A percentile compares a stretch with the other conserved stretches of the same genome.
Evolutionary conservation across 2,797 vertebrate genomes (phyloP).

Genomic region (Streptopelia turtur): DNA sequence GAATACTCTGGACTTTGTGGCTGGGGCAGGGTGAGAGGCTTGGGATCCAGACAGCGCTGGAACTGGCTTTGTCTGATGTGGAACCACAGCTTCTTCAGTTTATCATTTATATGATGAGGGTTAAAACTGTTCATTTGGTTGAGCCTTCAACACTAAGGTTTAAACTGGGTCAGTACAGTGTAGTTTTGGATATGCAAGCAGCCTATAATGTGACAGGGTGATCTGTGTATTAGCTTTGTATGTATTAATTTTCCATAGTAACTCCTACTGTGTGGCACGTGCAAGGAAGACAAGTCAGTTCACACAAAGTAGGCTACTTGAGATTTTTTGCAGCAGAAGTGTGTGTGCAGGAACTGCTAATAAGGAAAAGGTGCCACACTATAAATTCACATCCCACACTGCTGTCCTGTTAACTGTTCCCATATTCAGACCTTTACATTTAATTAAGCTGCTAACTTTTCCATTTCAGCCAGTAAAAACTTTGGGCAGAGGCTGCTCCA

Average conservation of each 20-base stretch:
- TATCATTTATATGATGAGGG: background rate
- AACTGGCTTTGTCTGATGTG: background rate
- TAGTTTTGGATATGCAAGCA: background rate
- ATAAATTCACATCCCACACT: background rate
- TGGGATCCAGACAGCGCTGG: background rate
- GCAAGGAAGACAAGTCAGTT: background rate
- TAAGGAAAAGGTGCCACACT: background rate
- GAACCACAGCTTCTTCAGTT: background rate
- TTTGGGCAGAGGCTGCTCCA: background rate
- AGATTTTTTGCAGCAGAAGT: background rate
- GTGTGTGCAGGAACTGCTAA: background rate
- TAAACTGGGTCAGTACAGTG: background rate
- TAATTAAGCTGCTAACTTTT: background rate
- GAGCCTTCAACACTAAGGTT: background rate
- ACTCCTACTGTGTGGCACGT: background rate
- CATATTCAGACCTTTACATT: background rate
- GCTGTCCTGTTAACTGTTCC: background rate
- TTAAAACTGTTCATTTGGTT: background rate
- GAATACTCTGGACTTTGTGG: background rate
- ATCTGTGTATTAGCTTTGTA: background rate
- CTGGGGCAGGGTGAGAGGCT: background rate
- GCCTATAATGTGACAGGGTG: rapidly evolving
- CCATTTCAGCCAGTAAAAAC: background rate
- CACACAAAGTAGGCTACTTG: background rate
- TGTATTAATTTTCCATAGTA: background rate